Evolutionary conservation across 2,113 vertebrate genomes (phyloP).

Genomic region (Morone chrysops): DNA sequence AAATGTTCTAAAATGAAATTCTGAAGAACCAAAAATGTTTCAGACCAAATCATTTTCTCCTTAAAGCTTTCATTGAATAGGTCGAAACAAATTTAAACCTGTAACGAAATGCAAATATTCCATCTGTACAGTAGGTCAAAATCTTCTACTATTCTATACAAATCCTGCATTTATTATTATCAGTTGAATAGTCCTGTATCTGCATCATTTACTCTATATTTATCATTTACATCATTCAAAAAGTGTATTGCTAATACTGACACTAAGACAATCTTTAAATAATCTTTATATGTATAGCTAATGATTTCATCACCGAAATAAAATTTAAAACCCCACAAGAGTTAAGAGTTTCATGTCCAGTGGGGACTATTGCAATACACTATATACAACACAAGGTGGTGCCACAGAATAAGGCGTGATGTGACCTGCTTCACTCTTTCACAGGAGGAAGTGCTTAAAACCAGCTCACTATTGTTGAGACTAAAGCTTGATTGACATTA

Average conservation of each 20-base stretch:
- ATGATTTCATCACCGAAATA: no score
- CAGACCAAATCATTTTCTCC: neutral
- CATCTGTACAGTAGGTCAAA: no score
- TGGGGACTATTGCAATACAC: constrained; percentile 25
- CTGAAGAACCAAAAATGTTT: neutral
- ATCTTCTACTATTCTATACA: no score
- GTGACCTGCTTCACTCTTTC: neutral
- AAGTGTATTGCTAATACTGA: neutral
- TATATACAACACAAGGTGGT: constrained; percentile 66
- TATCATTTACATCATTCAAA: no score
- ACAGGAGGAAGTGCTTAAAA: neutral
- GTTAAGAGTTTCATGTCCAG: neutral
- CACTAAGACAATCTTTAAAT: neutral
- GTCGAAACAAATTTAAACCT: neutral
- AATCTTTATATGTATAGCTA: no score
- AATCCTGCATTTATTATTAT: neutral
- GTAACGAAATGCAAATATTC: neutral
- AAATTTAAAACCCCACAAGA: neutral
- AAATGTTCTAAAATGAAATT: neutral
- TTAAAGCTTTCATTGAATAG: neutral
- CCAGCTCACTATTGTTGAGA: constrained; percentile 15
- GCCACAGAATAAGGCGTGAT: constrained; percentile 61
- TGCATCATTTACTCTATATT: no score
- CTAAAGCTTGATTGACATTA: constrained; percentile 18
- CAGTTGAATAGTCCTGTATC: neutral